Percentiles rank a stretch among this genome's conserved stretches.
These are phyloP conservation scores for Serripes groenlandicus DNA, from an alignment of 2,888 invertebrate genomes.

Conservation along the genomic window DNA sequence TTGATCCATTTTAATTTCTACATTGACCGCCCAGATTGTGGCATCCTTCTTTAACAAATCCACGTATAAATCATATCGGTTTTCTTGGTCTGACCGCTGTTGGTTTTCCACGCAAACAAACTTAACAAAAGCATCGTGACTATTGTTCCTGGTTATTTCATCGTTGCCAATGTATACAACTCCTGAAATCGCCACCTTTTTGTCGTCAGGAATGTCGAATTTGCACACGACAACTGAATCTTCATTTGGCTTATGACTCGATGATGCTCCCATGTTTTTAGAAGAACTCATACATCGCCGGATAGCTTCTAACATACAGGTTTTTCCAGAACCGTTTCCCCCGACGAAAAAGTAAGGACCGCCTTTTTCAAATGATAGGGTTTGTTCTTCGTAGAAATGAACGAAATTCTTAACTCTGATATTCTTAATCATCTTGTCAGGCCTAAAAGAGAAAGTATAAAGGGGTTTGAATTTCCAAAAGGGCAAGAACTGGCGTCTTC, in stretches of 20 bases:
- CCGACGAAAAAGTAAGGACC: slow-evolving; percentile 26
- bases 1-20: not conserved
- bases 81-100: no score
- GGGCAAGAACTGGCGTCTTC: no score
- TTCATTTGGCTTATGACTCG: not conserved
- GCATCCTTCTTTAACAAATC: not conserved
- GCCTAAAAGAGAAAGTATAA: no score
- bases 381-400: slow-evolving; percentile 21
- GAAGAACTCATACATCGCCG: slow-evolving; percentile 22
- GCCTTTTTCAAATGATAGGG: not conserved
- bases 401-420: slow-evolving; percentile 23
- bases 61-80: not conserved
- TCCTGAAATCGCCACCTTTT: not conserved
- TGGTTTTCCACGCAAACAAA: not conserved
- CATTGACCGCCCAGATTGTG: not conserved
- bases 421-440: slow-evolving; percentile 7
- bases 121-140: not conserved
- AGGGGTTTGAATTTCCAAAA: no score
- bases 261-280: not conserved
- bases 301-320: slow-evolving; percentile 12
- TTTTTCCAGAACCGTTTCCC: slow-evolving; percentile 19
- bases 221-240: slow-evolving; percentile 9
- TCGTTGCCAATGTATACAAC: no score
- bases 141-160: not conserved
- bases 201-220: not conserved